Evolutionary conservation across 2,797 vertebrate genomes (phyloP).

Genomic region (Macropus fuliginosus): DNA sequence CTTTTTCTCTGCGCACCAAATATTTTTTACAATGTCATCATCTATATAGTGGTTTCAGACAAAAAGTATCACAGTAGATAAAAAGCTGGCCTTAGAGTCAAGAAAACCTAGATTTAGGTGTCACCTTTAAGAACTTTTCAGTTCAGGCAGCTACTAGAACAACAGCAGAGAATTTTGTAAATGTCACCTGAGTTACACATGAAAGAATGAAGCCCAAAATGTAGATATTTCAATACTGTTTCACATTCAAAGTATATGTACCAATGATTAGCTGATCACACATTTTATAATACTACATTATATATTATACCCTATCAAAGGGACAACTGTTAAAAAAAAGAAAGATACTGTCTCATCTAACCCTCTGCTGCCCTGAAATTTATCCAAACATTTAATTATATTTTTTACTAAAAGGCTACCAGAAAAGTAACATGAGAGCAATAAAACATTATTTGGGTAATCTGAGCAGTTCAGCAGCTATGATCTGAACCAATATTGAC

Average conservation of each 20-base stretch:
- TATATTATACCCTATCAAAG: not conserved
- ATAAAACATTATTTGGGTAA: not conserved
- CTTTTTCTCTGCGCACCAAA: constrained; percentile 3
- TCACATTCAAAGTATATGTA: constrained; percentile 48
- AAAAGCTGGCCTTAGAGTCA: not conserved
- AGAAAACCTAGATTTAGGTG: not conserved
- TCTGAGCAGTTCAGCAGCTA: not conserved
- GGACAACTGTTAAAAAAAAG: not conserved
- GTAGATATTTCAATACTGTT: constrained; percentile 46
- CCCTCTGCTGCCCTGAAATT: not conserved
- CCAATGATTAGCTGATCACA: constrained; percentile 63
- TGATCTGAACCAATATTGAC: not conserved
- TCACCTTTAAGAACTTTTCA: not conserved
- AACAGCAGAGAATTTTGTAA: constrained; percentile 46
- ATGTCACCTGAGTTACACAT: constrained; percentile 50
- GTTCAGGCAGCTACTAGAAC: constrained; percentile 46
- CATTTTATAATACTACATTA: constrained; percentile 54
- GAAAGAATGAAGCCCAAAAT: constrained; percentile 57
- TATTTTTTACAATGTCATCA: not conserved
- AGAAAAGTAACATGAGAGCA: not conserved
- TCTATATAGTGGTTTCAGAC: not conserved
- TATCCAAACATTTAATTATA: not conserved
- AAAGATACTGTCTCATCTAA: not conserved
- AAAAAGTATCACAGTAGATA: not conserved
- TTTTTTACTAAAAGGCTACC: not conserved